Evolutionary conservation across 2,113 vertebrate species (phyloP).

Genomic region (Stercorarius parasiticus): DNA sequence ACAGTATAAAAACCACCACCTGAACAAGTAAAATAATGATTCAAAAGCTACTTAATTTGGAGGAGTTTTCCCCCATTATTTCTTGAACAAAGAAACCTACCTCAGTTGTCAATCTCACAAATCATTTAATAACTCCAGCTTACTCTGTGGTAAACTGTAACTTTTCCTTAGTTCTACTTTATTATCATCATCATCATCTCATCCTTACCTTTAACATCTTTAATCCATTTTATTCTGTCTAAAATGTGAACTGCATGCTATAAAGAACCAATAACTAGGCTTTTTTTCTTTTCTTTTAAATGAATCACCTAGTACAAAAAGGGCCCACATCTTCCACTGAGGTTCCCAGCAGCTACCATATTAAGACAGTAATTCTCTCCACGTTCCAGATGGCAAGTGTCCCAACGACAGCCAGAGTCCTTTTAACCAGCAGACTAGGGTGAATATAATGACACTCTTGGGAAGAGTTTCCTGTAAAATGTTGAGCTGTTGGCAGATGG

Average conservation of each 20-base stretch:
- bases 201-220: not conserved
- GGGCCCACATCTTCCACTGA: not conserved
- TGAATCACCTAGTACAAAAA: not conserved
- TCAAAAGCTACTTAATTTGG: not conserved
- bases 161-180: not conserved
- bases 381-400: slow-evolving; percentile 26
- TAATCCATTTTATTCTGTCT: not conserved
- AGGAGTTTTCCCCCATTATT: not conserved
- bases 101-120: not conserved
- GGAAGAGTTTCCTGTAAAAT: slow-evolving; percentile 25
- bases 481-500: slow-evolving; percentile 23
- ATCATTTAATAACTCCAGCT: not conserved
- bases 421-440: slow-evolving; percentile 11
- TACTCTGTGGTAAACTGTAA: not conserved
- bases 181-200: not conserved
- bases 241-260: not conserved
- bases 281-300: not conserved
- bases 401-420: slow-evolving; percentile 1
- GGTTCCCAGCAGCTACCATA: slow-evolving; percentile 5
- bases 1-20: not conserved
- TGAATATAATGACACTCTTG: not conserved
- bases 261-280: not conserved
- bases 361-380: not conserved
- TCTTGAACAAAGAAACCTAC: not conserved
- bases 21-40: not conserved